Base-by-base conservation (phyloP, 2,113 vertebrate species). In the Aramus guarauna region DNA sequence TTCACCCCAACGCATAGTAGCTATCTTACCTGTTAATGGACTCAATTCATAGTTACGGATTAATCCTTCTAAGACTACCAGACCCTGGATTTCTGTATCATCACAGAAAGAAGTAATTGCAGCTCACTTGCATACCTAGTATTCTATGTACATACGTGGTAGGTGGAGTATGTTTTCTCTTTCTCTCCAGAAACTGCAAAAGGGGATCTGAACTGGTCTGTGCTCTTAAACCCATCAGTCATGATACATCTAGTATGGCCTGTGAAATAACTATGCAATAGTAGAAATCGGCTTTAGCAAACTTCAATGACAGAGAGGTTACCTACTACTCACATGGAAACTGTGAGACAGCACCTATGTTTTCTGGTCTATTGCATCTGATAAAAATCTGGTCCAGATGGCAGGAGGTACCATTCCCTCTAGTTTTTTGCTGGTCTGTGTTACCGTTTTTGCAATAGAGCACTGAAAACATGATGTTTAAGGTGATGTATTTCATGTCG, bases 81-180 rank as follows among this genome's bases (percentile, higher is more conserved):
- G 45, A 62, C 16, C 13, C 16, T 78, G 52, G 11, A 37, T 74
- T 87, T 81, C 52, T 71, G 7, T 55, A 24, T 32, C 20, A 23
- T 37, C 21, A 30, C 29, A 85, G 82, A 34, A 68, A 39, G 20
- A 55, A 71, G 6, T 37, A 87, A 56, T 22, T 75, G 45, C 47
- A 56, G 15, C 17, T 94, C 52, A 43, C 30, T 74, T 72, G 47
- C 14, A 21, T 55, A 47, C 14, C 26, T 30, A 27, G 14, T 43
- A 52, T 43, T 62, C 30, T 41, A 29, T 14, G 29, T 27, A 39
- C 6, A 2, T 7, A 27, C 0, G 0, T 24, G 9, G n/a, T 36
- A 64, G n/a, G 30, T 43, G 34, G 22, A 45, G 14, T 9, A 29
- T 4, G 12, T 26, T 13, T 94, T 55, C 23, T 62, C n/a, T 74